These are phyloP conservation scores for Picathartes gymnocephalus DNA, from an alignment of 2,113 vertebrate genomes.

Conservation along the genomic window DNA sequence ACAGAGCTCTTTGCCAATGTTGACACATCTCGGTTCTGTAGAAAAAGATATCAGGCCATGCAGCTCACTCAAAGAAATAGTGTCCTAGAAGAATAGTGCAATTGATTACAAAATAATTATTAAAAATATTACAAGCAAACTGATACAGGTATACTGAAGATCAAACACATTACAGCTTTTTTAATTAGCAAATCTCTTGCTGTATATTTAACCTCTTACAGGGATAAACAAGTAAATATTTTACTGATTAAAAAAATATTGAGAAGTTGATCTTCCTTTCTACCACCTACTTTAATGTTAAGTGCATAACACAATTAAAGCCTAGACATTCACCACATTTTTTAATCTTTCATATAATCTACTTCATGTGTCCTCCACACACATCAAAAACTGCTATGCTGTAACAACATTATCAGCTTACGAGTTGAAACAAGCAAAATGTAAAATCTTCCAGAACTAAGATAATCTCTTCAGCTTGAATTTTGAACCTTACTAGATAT, in stretches of 20 bases:
- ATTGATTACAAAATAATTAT: background rate
- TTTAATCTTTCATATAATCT: background rate
- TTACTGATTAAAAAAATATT: slow-evolving; percentile 1
- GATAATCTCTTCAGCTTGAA: background rate
- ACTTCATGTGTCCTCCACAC: background rate
- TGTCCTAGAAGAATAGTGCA: background rate
- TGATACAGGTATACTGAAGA: background rate
- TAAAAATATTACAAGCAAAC: background rate
- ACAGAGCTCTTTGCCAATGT: background rate
- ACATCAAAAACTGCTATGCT: background rate
- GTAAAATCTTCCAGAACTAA: background rate
- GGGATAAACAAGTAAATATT: background rate
- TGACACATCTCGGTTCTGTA: background rate
- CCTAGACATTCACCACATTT: background rate
- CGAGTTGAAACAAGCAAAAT: background rate
- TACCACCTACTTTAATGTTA: background rate
- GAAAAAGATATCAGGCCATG: background rate
- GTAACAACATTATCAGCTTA: background rate
- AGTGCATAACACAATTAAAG: background rate
- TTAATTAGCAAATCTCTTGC: background rate
- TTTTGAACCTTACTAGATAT: background rate
- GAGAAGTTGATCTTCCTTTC: background rate
- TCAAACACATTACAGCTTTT: background rate
- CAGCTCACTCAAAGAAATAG: background rate
- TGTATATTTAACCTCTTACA: background rate